A percentile compares a stretch with the other conserved stretches of the same genome.
Conservation (phyloP, 2,888 invertebrate genomes). For the Colostygia pectinataria region DNA sequence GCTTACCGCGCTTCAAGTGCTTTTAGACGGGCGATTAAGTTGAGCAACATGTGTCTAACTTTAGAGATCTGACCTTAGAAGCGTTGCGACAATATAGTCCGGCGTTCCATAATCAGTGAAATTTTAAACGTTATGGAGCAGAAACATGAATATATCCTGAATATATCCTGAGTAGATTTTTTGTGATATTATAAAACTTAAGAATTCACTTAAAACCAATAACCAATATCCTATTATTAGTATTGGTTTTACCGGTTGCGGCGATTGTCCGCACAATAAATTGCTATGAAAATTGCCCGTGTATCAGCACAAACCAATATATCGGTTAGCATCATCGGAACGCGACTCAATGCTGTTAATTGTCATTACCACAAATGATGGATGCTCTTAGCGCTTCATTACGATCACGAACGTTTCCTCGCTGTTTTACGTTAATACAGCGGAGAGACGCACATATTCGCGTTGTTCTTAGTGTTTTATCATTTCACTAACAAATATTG, state of each 20-base stretch:
- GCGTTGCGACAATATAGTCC: no score
- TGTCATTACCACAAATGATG: constrained; percentile 59
- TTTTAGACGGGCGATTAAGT: constrained; percentile 29
- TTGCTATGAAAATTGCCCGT: constrained; percentile 9
- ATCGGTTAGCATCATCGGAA: constrained; percentile 52
- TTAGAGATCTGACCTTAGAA: no score
- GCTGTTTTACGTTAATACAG: constrained; percentile 56
- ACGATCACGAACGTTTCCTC: constrained; percentile 58
- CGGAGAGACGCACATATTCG: constrained; percentile 46
- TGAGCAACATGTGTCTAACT: neutral
- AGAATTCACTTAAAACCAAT: no score
- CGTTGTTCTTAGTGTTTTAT: constrained; percentile 45
- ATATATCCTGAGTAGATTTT: no score
- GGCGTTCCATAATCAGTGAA: no score
- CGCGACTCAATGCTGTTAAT: constrained; percentile 55
- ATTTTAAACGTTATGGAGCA: no score
- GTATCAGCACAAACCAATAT: constrained; percentile 10
- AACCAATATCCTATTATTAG: no score
- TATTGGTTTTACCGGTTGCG: neutral
- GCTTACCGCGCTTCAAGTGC: constrained; percentile 53
- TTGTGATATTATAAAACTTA: no score
- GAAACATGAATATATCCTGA: no score
- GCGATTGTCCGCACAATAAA: neutral
- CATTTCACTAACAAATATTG: constrained; percentile 39
- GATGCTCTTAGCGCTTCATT: constrained; percentile 69